A percentile compares a stretch with the other conserved stretches of the same genome.
Conservation (phyloP, 2,888 invertebrate genomes). For the Tachina grossa region DNA sequence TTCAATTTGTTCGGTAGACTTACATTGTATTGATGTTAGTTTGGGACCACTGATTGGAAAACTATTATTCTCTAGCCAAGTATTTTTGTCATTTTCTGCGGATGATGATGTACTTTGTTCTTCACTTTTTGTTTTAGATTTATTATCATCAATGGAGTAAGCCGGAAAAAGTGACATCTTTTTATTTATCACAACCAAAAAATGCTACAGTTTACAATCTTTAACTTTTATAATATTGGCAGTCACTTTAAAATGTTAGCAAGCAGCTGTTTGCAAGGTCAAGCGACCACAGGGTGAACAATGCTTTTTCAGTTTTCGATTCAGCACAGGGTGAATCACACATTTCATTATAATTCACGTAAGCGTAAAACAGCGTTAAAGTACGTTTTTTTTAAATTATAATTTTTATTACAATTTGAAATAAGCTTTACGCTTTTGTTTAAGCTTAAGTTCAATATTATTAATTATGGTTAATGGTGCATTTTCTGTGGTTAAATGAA, state of each 20-base stretch:
- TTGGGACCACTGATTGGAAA: constrained; percentile 61
- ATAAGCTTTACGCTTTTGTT: no score
- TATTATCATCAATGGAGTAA: constrained; percentile 46
- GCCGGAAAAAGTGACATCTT: constrained; percentile 73
- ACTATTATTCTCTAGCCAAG: constrained; percentile 72
- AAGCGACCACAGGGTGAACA: neutral
- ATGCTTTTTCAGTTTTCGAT: neutral
- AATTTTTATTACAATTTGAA: no score
- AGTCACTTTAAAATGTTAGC: neutral
- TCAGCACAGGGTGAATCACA: neutral
- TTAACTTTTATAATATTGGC: neutral
- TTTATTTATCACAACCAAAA: neutral
- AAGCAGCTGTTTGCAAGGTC: neutral
- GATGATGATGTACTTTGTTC: neutral
- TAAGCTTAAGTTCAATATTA: no score
- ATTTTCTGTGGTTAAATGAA: no score
- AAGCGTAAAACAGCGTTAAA: no score
- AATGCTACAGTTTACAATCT: neutral
- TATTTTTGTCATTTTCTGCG: neutral
- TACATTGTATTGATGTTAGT: constrained; percentile 42
- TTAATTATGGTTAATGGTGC: no score
- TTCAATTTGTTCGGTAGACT: neutral
- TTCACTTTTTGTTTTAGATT: neutral
- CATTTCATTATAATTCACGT: no score
- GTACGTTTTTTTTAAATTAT: no score